phyloP scores from a whole-genome alignment of 2,113 vertebrate species.

The Myotis davidii region DNA sequence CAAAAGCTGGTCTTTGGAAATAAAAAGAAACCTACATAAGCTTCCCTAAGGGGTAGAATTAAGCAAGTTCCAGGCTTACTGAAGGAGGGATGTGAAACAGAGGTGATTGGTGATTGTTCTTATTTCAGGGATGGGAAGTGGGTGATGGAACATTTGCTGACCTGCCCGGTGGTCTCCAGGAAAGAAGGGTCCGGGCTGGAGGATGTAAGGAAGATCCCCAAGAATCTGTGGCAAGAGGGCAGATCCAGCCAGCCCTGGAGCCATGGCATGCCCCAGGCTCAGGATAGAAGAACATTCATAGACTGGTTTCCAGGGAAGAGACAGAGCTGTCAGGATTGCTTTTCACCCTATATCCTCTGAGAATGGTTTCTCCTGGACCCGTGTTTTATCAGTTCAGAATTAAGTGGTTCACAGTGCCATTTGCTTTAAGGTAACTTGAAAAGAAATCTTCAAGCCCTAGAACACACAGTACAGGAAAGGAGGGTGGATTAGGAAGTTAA shows the following conservation, averaged over 20 bases:
- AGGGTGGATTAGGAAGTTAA: conserved; percentile 62
- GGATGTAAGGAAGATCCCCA: neutral
- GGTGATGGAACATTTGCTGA: neutral
- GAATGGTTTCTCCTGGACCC: neutral
- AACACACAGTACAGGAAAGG: conserved; percentile 25
- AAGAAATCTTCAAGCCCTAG: conserved; percentile 38
- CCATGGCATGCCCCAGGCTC: neutral
- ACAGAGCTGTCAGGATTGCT: neutral
- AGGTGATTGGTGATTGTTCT: neutral
- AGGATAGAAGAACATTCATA: neutral
- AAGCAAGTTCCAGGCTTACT: neutral
- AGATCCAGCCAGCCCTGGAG: neutral
- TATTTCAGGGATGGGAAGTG: neutral
- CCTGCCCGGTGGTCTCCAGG: neutral
- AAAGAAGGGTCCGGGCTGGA: neutral
- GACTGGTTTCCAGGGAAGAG: neutral
- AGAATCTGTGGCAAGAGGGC: neutral
- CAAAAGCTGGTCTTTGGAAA: neutral
- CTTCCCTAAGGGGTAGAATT: neutral
- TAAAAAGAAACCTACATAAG: neutral
- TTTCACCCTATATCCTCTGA: neutral
- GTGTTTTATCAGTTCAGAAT: neutral
- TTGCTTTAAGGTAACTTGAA: neutral
- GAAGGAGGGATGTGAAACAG: neutral
- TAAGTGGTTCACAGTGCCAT: neutral